These are phyloP conservation scores for Podotricha telesiphe DNA, from an alignment of 2,888 invertebrate genomes.

Conservation along the genomic window DNA sequence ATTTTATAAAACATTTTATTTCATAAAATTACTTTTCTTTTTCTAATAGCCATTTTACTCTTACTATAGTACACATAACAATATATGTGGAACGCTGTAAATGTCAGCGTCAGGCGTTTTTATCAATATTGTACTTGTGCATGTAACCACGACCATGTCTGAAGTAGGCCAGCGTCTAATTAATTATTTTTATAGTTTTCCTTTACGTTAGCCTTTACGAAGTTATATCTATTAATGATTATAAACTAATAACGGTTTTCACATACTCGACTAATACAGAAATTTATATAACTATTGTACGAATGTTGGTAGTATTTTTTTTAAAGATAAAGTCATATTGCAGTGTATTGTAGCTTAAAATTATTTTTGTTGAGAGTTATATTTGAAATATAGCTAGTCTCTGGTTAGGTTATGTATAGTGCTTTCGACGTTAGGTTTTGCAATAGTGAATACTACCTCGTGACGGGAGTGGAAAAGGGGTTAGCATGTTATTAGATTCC, in stretches of 20 bases:
- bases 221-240: neutral
- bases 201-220: neutral
- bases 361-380: no score
- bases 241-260: neutral
- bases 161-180: constrained; percentile 4
- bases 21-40: neutral
- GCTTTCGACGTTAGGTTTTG: no score
- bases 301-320: no score
- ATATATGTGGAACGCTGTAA: neutral
- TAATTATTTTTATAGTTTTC: constrained; percentile 20
- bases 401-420: no score
- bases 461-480: no score
- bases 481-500: no score
- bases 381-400: no score
- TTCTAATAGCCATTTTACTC: neutral
- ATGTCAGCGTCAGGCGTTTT: constrained; percentile 12
- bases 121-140: constrained; percentile 17
- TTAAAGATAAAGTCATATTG: no score
- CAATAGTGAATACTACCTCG: no score
- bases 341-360: no score
- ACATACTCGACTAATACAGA: neutral
- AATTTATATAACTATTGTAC: neutral
- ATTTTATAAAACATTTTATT: neutral
- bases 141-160: neutral
- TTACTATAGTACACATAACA: neutral